Conservation (phyloP, 2,797 vertebrate genomes). For the Oceanodroma leucorhoa region DNA sequence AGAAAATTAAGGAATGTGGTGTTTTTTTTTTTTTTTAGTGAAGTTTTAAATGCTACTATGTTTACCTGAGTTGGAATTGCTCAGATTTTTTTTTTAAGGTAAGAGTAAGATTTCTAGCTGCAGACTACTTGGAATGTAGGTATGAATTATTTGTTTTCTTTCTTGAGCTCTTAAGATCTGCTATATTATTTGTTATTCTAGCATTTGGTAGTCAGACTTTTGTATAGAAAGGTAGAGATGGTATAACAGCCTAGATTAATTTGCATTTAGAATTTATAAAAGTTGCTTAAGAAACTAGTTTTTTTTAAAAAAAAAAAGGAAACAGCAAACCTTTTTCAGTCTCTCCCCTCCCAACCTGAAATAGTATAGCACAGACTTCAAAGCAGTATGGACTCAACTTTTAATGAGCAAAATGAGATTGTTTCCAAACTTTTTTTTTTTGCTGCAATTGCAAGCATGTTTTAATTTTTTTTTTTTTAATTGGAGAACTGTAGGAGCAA, state of each 20-base stretch:
- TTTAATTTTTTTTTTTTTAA: neutral
- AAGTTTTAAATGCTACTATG: neutral
- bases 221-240: neutral
- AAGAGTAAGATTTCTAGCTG: neutral
- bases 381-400: neutral
- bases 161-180: neutral
- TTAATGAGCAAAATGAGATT: neutral
- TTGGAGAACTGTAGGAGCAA: neutral
- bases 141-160: neutral
- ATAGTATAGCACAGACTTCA: neutral
- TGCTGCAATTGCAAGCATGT: neutral
- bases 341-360: neutral
- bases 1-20: rapidly evolving
- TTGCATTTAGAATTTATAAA: neutral
- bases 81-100: neutral
- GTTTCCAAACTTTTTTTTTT: neutral
- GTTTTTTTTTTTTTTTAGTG: neutral
- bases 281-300: neutral
- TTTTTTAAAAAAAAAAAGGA: neutral
- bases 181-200: neutral
- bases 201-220: neutral
- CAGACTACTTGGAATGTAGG: neutral
- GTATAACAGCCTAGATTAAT: neutral
- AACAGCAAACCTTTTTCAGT: neutral
- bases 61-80: neutral